Base-by-base conservation (phyloP, 2,888 invertebrate species). In the Drosophila nr. fundita region DNA sequence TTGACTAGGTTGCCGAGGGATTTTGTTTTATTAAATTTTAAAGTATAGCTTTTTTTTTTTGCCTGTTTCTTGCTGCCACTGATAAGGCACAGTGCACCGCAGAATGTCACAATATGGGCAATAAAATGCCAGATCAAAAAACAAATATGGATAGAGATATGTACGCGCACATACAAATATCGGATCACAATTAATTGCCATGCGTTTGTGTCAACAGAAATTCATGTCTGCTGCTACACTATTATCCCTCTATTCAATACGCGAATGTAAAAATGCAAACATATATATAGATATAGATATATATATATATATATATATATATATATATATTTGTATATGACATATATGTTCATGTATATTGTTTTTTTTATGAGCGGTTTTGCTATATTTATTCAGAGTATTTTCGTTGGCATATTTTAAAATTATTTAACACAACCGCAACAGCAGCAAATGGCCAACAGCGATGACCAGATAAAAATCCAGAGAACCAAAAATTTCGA, bases 111-210 rank as follows among this genome's bases (percentile, higher is more conserved):
- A 27, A 38, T 50, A 40, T 42, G 49, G 6, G 21, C 8, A 45
- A 27, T 13, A 10, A 38, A 45, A 48, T 53, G 50, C n/a, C 64
- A 57, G 66, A 70, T 77, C 73, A 57, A 53, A 61, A 50, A 61
- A 52, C 74, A 71, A 70, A 78, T 66, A 34, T 73, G 60, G 54
- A 34, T 65, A 63, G 42, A 62, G 38, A 62, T 67, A 62, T 50
- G 40, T 40, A 38, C 8, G 40, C 18, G 11, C 18, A 27, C n/a
- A 55, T 8, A 53, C 59, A 78, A 52, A 79, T 66, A 75, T 60
- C 52, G 66, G 65, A 63, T 55, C 62, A 69, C 71, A 73, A 79
- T 81, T 83, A 79, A 83, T 85, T 84, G 83, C 72, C 36, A 24
- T 36, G 40, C 32, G 58, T 76, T 58, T 73, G 30, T 78, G 71